phyloP scores from a whole-genome alignment of 1,140 invertebrate species.

The Drosophila micromelanica region DNA sequence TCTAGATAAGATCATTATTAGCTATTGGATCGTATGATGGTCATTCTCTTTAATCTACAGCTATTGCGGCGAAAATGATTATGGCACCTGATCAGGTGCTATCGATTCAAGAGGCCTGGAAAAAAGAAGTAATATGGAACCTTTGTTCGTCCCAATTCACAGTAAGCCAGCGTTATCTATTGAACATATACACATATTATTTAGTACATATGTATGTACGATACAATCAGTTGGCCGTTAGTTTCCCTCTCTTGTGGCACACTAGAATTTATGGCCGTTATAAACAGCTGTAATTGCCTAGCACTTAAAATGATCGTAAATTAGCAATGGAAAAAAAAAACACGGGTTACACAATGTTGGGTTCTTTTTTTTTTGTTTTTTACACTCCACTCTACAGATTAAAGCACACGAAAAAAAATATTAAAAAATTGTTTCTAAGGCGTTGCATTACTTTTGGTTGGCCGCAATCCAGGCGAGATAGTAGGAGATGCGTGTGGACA shows the following conservation, averaged over 20 bases:
- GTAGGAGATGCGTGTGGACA: constrained; percentile 50
- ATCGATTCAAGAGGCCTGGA: constrained; percentile 14
- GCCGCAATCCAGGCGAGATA: constrained; percentile 62
- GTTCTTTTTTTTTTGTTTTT: neutral
- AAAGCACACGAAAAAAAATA: constrained; percentile 57
- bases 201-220: constrained; percentile 14
- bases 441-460: constrained; percentile 19
- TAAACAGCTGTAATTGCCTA: constrained; percentile 11
- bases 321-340: constrained; percentile 11
- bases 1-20: neutral
- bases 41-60: neutral
- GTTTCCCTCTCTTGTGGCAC: constrained; percentile 4
- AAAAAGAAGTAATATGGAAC: constrained; percentile 1
- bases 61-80: neutral
- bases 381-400: constrained; percentile 24
- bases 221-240: constrained; percentile 3
- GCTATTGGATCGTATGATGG: neutral
- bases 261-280: constrained; percentile 16
- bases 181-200: constrained; percentile 13
- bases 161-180: constrained; percentile 11
- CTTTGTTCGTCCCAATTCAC: constrained; percentile 13
- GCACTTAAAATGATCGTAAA: constrained; percentile 20
- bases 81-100: neutral
- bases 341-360: neutral
- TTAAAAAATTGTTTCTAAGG: constrained; percentile 34